These are phyloP conservation scores for Brienomyrus longianalis DNA, from an alignment of 2,113 vertebrate species.

Conservation along the genomic window DNA sequence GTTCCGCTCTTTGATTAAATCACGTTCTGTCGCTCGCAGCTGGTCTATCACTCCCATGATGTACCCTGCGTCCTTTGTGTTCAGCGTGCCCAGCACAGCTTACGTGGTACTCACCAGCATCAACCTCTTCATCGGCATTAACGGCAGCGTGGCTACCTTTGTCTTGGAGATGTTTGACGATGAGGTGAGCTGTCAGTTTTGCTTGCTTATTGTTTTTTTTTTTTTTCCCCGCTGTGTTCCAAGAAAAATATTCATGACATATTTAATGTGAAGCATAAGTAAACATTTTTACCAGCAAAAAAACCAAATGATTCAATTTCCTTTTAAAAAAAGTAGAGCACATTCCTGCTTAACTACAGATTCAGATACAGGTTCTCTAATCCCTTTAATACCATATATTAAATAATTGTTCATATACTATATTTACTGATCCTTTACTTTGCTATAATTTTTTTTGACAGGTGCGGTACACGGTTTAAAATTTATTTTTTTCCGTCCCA, in stretches of 20 bases:
- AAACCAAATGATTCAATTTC: neutral
- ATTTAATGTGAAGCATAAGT: neutral
- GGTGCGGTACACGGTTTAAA: neutral
- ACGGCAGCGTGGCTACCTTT: conserved; percentile 92
- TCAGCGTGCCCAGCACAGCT: conserved; percentile 92
- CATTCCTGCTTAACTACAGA: neutral
- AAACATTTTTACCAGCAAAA: neutral
- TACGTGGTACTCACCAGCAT: conserved; percentile 92
- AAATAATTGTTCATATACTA: neutral
- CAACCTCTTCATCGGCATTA: conserved; percentile 97
- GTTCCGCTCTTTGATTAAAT: neutral
- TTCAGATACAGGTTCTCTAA: neutral
- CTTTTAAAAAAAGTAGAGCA: neutral
- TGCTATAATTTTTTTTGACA: neutral
- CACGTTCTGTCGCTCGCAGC: conserved; percentile 44
- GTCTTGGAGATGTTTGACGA: conserved; percentile 87
- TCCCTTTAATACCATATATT: neutral
- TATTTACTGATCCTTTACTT: neutral
- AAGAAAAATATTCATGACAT: neutral
- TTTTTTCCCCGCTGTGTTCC: neutral
- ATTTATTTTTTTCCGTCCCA: neutral
- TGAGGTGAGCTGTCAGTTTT: conserved; percentile 58
- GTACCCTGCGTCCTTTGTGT: conserved; percentile 94
- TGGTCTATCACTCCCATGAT: conserved; percentile 96
- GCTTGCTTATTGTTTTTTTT: neutral